Conservation (phyloP, 2,888 invertebrate species). For the Phoronis australis region DNA sequence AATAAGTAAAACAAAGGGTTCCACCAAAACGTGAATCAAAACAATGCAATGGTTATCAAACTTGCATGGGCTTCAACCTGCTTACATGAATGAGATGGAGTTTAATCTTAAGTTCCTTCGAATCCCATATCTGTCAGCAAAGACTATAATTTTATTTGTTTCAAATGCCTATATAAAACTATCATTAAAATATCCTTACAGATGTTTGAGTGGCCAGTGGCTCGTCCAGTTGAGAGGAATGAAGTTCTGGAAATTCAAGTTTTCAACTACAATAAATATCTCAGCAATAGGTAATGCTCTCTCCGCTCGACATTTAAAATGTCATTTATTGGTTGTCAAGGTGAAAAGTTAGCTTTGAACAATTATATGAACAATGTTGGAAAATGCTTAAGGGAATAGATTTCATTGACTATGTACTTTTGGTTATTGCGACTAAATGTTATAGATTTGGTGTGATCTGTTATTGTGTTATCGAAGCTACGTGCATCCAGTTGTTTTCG, state of each 20-base stretch:
- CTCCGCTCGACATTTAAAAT: too few species aligned
- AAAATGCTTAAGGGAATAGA: not conserved
- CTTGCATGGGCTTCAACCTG: too few species aligned
- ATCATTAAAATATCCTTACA: conserved; percentile 21
- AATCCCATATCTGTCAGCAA: not conserved
- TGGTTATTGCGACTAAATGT: too few species aligned
- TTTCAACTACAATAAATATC: conserved; percentile 60
- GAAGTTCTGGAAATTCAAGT: conserved; percentile 62
- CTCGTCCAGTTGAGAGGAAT: conserved; percentile 61
- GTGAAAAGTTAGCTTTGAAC: too few species aligned
- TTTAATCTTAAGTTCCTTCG: not conserved
- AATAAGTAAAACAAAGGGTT: too few species aligned
- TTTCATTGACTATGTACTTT: not conserved
- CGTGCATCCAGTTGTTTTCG: too few species aligned
- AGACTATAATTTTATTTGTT: not conserved
- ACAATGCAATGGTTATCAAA: too few species aligned
- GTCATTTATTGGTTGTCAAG: too few species aligned
- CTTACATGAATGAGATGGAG: not conserved
- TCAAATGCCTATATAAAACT: not conserved
- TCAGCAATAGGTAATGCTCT: conserved; percentile 57
- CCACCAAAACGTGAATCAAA: too few species aligned
- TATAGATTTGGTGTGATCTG: too few species aligned
- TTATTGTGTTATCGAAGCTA: too few species aligned
- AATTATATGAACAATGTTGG: not conserved
- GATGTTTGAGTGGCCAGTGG: conserved; percentile 66